These are phyloP conservation scores for Pilophorus perplexus DNA, from an alignment of 2,888 invertebrate species.

Conservation along the genomic window DNA sequence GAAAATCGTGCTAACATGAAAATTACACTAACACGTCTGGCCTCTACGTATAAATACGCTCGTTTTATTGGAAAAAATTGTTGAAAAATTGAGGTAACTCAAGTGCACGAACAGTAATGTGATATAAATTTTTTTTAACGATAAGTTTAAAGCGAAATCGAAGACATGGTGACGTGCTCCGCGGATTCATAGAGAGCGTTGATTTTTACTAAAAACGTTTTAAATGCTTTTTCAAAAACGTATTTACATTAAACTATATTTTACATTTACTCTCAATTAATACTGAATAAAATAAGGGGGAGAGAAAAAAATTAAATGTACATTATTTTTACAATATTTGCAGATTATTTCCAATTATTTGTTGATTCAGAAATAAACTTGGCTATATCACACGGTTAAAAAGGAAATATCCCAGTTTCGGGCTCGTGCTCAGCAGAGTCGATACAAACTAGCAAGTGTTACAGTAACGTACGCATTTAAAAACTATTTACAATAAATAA, in stretches of 20 bases:
- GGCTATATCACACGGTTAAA: constrained; percentile 8
- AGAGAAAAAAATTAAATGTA: background rate
- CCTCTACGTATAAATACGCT: too few species aligned
- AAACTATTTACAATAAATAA: constrained; percentile 36
- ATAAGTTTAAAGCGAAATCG: constrained; percentile 22
- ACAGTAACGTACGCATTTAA: constrained; percentile 1
- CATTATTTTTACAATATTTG: constrained; percentile 6
- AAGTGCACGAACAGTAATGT: constrained; percentile 28
- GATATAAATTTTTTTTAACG: constrained; percentile 13
- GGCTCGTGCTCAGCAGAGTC: constrained; percentile 7
- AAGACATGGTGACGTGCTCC: background rate
- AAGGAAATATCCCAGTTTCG: background rate
- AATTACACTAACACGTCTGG: too few species aligned
- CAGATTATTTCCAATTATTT: too few species aligned
- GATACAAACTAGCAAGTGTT: constrained; percentile 18
- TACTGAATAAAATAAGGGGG: background rate
- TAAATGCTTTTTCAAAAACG: constrained; percentile 4
- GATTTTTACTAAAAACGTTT: too few species aligned
- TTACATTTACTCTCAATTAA: constrained; percentile 13
- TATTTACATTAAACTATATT: constrained; percentile 24
- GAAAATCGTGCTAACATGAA: too few species aligned
- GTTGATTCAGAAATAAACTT: constrained; percentile 15
- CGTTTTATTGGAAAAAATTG: constrained; percentile 5
- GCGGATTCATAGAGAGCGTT: too few species aligned
- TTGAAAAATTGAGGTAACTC: constrained; percentile 26